phyloP scores from a whole-genome alignment of 2,113 vertebrate species.

The Gymnocephalus cernua region DNA sequence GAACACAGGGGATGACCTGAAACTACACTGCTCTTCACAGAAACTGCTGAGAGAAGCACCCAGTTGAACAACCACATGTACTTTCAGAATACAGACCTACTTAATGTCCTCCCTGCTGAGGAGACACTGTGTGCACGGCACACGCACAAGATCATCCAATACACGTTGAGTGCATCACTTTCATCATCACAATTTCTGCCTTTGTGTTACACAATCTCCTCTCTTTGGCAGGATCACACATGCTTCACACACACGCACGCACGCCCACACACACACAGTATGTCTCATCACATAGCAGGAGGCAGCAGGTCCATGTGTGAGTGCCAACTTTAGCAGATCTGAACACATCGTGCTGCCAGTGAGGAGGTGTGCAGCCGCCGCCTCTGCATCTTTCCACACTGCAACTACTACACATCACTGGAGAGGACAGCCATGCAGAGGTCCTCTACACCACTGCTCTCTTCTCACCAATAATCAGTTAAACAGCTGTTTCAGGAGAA shows the following conservation, averaged over 20 bases:
- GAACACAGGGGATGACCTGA: neutral
- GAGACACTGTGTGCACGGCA: neutral
- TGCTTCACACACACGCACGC: neutral
- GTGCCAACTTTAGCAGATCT: slow-evolving; percentile 16
- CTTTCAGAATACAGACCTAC: neutral
- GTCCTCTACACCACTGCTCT: neutral
- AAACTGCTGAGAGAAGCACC: neutral
- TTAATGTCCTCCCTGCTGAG: slow-evolving; percentile 4
- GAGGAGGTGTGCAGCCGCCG: neutral
- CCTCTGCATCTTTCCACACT: slow-evolving; percentile 1
- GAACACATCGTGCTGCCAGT: slow-evolving; percentile 6
- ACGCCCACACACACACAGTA: neutral
- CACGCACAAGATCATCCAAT: neutral
- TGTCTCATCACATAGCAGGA: slow-evolving; percentile 16
- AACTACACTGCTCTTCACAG: neutral
- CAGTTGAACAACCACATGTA: neutral
- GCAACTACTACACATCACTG: neutral
- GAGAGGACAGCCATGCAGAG: neutral
- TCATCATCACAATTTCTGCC: neutral
- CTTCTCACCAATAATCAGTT: neutral
- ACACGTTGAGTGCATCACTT: neutral
- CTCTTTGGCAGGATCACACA: slow-evolving; percentile 9
- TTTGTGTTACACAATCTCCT: neutral
- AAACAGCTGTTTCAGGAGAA: no score
- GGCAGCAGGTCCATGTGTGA: slow-evolving; percentile 11